phyloP scores from a whole-genome alignment of 1,140 invertebrate species.

The Listronotus oregonensis region DNA sequence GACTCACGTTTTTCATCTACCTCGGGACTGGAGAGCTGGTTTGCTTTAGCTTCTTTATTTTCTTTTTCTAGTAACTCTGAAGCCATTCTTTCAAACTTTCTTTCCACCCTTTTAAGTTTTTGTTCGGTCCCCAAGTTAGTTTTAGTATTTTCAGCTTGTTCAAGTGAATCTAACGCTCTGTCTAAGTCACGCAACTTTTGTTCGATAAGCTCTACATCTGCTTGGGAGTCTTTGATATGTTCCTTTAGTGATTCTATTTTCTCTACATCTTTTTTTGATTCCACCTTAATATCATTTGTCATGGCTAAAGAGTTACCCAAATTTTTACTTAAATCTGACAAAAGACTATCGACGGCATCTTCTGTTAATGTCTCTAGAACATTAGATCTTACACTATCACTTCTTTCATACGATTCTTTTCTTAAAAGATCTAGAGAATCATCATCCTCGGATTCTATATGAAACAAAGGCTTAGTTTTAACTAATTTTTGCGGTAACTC shows the following conservation, averaged over 20 bases:
- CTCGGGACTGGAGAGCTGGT: slow-evolving; percentile 51
- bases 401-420: slow-evolving; percentile 35
- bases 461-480: slow-evolving; percentile 50
- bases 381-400: slow-evolving; percentile 47
- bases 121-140: slow-evolving; percentile 49
- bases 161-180: slow-evolving; percentile 52
- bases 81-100: slow-evolving; percentile 64
- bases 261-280: slow-evolving; percentile 9
- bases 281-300: slow-evolving; percentile 9
- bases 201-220: slow-evolving; percentile 50
- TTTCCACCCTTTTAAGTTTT: slow-evolving; percentile 59
- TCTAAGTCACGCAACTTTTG: slow-evolving; percentile 53
- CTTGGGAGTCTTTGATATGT: slow-evolving; percentile 41
- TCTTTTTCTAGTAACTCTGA: slow-evolving; percentile 53
- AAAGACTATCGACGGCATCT: slow-evolving; percentile 45
- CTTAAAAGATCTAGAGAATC: slow-evolving; percentile 31
- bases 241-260: slow-evolving; percentile 18
- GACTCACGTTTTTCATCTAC: slow-evolving; percentile 55
- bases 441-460: slow-evolving; percentile 55
- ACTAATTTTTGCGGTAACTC: slow-evolving; percentile 6
- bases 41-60: slow-evolving; percentile 47
- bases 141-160: slow-evolving; percentile 37
- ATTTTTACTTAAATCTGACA: slow-evolving; percentile 45
- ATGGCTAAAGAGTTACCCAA: slow-evolving; percentile 16
- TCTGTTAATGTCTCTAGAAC: slow-evolving; percentile 48